A percentile compares a stretch with the other conserved stretches of the same genome.
These are phyloP conservation scores for Notospermus geniculatus DNA, from an alignment of 1,140 invertebrate genomes.

Conservation along the genomic window DNA sequence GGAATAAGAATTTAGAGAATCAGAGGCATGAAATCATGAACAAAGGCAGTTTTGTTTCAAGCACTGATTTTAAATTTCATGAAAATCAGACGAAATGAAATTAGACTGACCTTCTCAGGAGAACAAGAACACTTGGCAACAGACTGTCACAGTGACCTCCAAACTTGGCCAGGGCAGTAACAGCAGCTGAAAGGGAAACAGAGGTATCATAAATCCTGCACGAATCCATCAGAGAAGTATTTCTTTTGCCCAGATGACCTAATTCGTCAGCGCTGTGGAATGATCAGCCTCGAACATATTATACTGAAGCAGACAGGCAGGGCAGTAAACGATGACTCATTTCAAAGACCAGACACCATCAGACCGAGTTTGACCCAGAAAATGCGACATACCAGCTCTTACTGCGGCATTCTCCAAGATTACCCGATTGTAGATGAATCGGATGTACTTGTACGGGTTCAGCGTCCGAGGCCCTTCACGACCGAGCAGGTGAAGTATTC, in stretches of 20 bases:
- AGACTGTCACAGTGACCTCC: slow-evolving; percentile 91
- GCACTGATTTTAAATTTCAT: no score
- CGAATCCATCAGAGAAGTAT: no score
- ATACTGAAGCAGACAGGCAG: no score
- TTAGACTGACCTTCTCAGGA: slow-evolving; percentile 60
- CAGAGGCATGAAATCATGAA: no score
- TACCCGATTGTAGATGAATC: slow-evolving; percentile 98
- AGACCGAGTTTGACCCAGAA: no score
- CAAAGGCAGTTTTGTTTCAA: no score
- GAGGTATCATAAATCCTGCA: neutral
- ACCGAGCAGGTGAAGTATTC: slow-evolving; percentile 94
- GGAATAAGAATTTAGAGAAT: neutral
- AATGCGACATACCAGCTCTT: slow-evolving; percentile 63
- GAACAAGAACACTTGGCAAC: slow-evolving; percentile 77
- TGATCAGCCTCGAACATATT: no score
- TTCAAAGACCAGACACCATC: no score
- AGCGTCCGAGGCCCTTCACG: slow-evolving; percentile 93
- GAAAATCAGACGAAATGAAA: slow-evolving; percentile 4
- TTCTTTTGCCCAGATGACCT: no score
- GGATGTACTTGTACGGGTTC: slow-evolving; percentile 92
- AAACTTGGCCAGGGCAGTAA: slow-evolving; percentile 95
- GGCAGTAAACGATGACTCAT: no score
- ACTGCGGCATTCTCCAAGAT: slow-evolving; percentile 95
- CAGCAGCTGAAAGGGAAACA: slow-evolving; percentile 69
- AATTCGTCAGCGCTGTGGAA: no score